Evolutionary conservation across 2,888 invertebrate genomes (phyloP), one percentile per base, ranked within the genome.

Genomic region (Pedicia rivosa): DNA sequence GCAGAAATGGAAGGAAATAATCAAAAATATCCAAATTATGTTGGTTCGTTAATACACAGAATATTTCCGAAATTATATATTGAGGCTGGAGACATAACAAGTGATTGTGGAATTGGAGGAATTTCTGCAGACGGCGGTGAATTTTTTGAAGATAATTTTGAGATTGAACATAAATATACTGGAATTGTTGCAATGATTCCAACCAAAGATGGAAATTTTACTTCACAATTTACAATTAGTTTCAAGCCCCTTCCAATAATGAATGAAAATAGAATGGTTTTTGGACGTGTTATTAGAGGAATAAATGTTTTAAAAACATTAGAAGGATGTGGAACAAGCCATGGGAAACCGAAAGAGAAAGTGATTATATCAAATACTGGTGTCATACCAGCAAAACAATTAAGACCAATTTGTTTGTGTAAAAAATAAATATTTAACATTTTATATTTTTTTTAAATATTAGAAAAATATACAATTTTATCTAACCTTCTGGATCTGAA

Each of bases 401-500:
- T n/a, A n/a, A n/a, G n/a, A n/a, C n/a, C n/a, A n/a, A n/a, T n/a
- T n/a, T n/a, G n/a, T n/a, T n/a, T n/a, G n/a, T n/a, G n/a, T n/a
- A n/a, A n/a, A n/a, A n/a, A n/a, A n/a, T n/a, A n/a, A n/a, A n/a
- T n/a, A n/a, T n/a, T n/a, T n/a, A n/a, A n/a, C n/a, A n/a, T n/a
- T n/a, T n/a, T n/a, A n/a, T n/a, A n/a, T n/a, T n/a, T n/a, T n/a
- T n/a, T n/a, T n/a, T n/a, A n/a, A n/a, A n/a, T n/a, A n/a, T n/a
- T n/a, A n/a, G n/a, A n/a, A n/a, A n/a, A n/a, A n/a, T n/a, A n/a
- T n/a, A n/a, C n/a, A n/a, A n/a, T n/a, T n/a, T n/a, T n/a, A n/a
- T n/a, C n/a, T n/a, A n/a, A n/a, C n/a, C n/a, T 40, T 59, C 60
- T 3, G 50, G 50, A 40, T 82, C 83, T 2, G 81, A 79, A 53